phyloP scores from a whole-genome alignment of 2,797 vertebrate species.

The Dryobates pubescens region DNA sequence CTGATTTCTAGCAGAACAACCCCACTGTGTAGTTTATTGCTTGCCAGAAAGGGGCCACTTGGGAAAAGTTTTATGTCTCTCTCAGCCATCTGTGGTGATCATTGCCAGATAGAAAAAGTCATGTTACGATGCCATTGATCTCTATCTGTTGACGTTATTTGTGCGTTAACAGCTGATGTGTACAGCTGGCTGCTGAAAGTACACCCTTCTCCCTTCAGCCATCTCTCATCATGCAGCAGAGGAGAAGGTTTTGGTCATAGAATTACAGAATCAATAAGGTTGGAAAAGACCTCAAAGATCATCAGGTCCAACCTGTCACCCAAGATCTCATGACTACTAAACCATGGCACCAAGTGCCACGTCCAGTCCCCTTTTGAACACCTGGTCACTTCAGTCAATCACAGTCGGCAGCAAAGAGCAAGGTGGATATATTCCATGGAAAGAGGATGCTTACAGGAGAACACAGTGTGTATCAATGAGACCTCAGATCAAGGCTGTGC shows the following conservation, averaged over 20 bases:
- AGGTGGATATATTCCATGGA: background rate
- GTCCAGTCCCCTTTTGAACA: too few relatives aligned
- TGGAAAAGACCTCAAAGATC: too few relatives aligned
- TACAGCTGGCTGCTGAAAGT: slow-evolving; percentile 28
- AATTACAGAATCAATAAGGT: too few relatives aligned
- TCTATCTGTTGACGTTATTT: slow-evolving; percentile 23
- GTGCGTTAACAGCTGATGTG: slow-evolving; percentile 11
- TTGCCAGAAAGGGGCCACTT: slow-evolving; percentile 35
- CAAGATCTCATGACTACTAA: too few relatives aligned
- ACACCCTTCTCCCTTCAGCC: background rate
- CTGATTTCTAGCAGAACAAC: background rate
- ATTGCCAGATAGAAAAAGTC: slow-evolving; percentile 7
- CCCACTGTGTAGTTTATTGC: background rate
- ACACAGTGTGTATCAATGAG: background rate
- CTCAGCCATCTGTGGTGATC: slow-evolving; percentile 50
- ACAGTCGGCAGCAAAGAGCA: background rate
- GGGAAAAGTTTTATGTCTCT: slow-evolving; percentile 33
- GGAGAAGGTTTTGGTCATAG: background rate
- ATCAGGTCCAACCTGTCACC: too few relatives aligned
- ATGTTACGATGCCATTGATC: slow-evolving; percentile 30
- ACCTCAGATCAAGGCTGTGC: background rate
- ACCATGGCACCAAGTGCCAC: too few relatives aligned
- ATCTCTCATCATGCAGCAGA: background rate
- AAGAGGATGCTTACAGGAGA: background rate
- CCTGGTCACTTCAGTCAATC: background rate